Evolutionary conservation across 2,797 vertebrate genomes (phyloP).

Genomic region (Cirrhinus mrigala): DNA sequence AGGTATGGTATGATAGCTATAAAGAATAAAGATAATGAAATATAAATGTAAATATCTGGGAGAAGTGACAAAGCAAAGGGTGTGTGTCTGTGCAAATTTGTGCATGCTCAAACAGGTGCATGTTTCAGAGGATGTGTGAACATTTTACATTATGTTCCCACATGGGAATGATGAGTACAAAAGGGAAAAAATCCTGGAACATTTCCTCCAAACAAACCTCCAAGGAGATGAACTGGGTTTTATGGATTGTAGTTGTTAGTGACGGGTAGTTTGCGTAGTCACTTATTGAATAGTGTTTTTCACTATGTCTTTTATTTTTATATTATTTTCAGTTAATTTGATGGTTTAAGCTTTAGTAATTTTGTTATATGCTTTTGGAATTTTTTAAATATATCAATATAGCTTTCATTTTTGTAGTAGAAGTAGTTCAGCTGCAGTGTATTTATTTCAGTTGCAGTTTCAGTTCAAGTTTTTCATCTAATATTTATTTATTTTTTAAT

Average conservation of each 20-base stretch:
- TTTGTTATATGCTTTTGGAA: neutral
- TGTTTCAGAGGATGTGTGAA: neutral
- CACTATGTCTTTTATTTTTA: neutral
- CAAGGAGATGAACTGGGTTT: neutral
- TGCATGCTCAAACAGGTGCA: slow-evolving; percentile 26
- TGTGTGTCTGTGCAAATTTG: slow-evolving; percentile 30
- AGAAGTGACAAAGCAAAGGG: neutral
- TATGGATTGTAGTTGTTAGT: neutral
- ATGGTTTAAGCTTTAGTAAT: neutral
- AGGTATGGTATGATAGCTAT: neutral
- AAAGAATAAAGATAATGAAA: neutral
- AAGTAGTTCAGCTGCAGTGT: too few relatives aligned
- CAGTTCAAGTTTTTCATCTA: too few relatives aligned
- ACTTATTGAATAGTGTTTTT: neutral
- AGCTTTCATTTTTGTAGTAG: too few relatives aligned
- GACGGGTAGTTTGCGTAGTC: neutral
- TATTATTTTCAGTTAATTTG: neutral
- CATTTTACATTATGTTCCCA: neutral
- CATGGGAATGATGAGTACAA: neutral
- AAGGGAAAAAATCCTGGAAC: neutral
- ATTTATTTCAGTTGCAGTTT: too few relatives aligned
- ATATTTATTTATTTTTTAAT: too few relatives aligned
- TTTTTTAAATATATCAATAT: neutral
- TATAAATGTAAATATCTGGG: neutral
- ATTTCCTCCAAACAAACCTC: neutral